Base-by-base conservation (phyloP, 2,888 invertebrate species). In the Dolomedes plantarius region DNA sequence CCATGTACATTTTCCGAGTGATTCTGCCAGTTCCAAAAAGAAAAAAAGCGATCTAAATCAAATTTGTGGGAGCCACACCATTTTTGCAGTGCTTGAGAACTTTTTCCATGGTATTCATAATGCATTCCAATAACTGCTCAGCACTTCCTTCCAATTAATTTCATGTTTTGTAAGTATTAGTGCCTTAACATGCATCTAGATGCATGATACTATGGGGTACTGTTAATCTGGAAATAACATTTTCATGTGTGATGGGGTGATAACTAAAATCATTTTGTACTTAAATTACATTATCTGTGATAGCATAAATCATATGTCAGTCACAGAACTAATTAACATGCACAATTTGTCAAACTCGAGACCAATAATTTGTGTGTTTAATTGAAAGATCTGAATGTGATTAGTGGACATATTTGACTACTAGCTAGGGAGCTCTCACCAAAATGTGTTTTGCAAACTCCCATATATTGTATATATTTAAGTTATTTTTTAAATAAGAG, bases 241-340 rank as follows among this genome's bases (percentile, higher is more conserved):
- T 75, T 79, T 23, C 29, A 68, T 80, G 86, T 86, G 80, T 36
- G 86, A 86, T 86, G 86, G 86, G 86, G 86, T 86, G 80, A 72
- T 62, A 79, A 74, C 27, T 62, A 78, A 80, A 86, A 86, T 73
- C 83, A 77, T 86, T 86, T 86, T 86, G 86, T 86, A 86, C 86
- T 86, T 86, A 80, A 86, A 80, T 78, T 86, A 50, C 64, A 86
- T 86, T 76, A 80, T 80, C 86, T 86, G 86, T 86, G 86, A 86
- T 86, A 86, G 86, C 86, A 86, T 80, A 50, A 50, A 36, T 50
- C 23, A 50, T 75, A 76, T 86, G 86, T 75, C 86, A 76, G 69
- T 86, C 86, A 80, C 86, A 80, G 86, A 80, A 71, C 69, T 71
- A 76, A 76, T 76, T 73, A 50, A 86, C 13, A 39, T 69, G 86